A percentile compares a stretch with the other conserved stretches of the same genome.
Evolutionary conservation across 2,888 invertebrate species (phyloP).

Genomic region (Ectobius pallidus): DNA sequence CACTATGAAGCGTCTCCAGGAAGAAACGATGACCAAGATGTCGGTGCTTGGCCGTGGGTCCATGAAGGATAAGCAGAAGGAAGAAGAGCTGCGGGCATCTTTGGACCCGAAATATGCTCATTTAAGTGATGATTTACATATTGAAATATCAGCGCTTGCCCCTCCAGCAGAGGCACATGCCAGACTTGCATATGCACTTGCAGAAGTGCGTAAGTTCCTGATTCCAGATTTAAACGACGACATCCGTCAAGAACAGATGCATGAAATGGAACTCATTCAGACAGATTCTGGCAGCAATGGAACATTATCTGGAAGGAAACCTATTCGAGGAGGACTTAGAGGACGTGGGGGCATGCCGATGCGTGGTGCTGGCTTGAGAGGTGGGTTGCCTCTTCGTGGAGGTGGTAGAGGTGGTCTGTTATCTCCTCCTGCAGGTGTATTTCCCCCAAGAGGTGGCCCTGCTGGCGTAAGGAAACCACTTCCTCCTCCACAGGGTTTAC

Average conservation of each 20-base stretch:
- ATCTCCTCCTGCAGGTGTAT: background rate
- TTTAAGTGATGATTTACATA: no score
- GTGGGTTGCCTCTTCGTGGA: background rate
- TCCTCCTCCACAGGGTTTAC: constrained; percentile 61
- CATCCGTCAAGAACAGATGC: no score
- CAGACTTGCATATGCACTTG: no score
- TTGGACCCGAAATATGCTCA: no score
- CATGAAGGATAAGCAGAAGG: constrained; percentile 86
- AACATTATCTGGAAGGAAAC: constrained; percentile 26
- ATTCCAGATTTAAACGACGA: constrained; percentile 68
- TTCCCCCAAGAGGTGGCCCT: no score
- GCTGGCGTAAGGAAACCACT: constrained; percentile 50
- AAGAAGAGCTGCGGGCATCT: no score
- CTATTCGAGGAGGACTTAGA: constrained; percentile 9
- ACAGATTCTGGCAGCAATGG: constrained; percentile 39
- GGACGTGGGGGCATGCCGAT: background rate
- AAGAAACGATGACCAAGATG: constrained; percentile 95
- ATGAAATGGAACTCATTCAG: constrained; percentile 70
- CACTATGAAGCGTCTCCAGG: constrained; percentile 89
- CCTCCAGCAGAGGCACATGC: no score
- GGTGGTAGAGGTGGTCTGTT: constrained; percentile 2
- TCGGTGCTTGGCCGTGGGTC: constrained; percentile 90
- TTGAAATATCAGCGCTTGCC: no score
- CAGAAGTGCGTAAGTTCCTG: no score
- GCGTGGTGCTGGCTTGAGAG: background rate